Evolutionary conservation across 1,140 invertebrate genomes (phyloP), one percentile per base, ranked within the genome.

Genomic region (Drosophila littoralis): DNA sequence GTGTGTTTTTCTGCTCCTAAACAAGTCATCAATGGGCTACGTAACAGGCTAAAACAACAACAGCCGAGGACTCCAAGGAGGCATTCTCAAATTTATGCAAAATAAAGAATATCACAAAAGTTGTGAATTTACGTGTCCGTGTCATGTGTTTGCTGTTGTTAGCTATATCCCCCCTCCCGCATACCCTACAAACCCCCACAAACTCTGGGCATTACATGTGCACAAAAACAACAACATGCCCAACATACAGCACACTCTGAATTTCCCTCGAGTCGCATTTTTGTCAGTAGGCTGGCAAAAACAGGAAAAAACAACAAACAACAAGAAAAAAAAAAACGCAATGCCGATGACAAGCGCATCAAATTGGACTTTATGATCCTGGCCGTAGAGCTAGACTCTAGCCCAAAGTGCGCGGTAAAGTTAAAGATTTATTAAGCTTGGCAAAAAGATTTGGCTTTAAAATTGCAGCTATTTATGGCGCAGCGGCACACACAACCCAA

Each of bases 251-350:
- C 60, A 42, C 57, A 50, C 67, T 69, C 63, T 52, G 88, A 89
- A 88, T 88, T 88, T 88, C 84, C 84, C 84, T 60, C 61, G 84
- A 88, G 84, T 88, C 67, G 75, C 68, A 79, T 89, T 70, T 69
- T 61, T 45, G 46, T 48, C 43, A 38, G 40, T 46, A 59, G 55
- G 36, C 43, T 22, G 17, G 33, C 22, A 5, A 22, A 22, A 38
- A 63, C 15, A 55, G 12, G 22, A 22, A 46, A 10, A 33, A 9
- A 9, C 10, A 17, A 35, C 35, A 55, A 45, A 45, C 9, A 33
- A 28, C 12, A 13, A 42, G 28, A 36, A 48, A 52, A 32, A 32
- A 17, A 52, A 32, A 32, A 17, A 52, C 46, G 38, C 52, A 60
- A 52, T 54, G 36, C 32, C 57, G 50, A 68, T 74, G 71, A 74